Evolutionary conservation across 2,797 vertebrate genomes (phyloP), one percentile per base, ranked within the genome.

Genomic region (Eidolon dupreanum): DNA sequence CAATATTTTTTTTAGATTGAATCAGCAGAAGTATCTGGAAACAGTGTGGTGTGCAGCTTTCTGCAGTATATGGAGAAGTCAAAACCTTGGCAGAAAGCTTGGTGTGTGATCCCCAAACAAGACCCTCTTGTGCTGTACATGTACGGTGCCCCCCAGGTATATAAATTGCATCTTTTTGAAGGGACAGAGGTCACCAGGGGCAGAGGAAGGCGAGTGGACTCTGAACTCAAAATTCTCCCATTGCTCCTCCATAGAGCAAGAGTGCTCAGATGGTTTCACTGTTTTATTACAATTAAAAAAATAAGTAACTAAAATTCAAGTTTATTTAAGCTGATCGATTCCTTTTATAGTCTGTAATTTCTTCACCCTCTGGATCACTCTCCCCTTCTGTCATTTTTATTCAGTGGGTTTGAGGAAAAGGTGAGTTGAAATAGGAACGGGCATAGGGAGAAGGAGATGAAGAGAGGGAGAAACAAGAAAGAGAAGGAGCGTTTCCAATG

Each of bases 91-190:
- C 99, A 99, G 98, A 99, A 99, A 98, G 99, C 99, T 33, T 99
- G 99, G 99, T 99, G 99, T 93, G 99, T 99, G 95, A 99, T 99
- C 97, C 99, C 99, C 5, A 99, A 99, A 97, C 99, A 99, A 89
- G 99, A 99, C 97, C 98, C 99, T 36, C 98, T 99, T 16, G 99
- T 99, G 96, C 99, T 99, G 61, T 99, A 99, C 97, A 99, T 99
- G 98, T 99, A 99, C 0, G 99, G 99, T 83, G 99, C 99, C 46
- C 99, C 99, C 13, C 99, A 99, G 99, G 99, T 99, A 98, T 99
- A 98, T 93, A 88, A 20, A 15, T 41, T 11, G 6, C 53, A 8
- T 5, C 3, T 43, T 6, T 63, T 55, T 66, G 55, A 22, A n/a
- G 74, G 65, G 55, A 17, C 17, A 9, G 26, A 9, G 46, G 20